These are phyloP conservation scores for Drosophila lini DNA, from an alignment of 1,140 invertebrate genomes.

Conservation along the genomic window DNA sequence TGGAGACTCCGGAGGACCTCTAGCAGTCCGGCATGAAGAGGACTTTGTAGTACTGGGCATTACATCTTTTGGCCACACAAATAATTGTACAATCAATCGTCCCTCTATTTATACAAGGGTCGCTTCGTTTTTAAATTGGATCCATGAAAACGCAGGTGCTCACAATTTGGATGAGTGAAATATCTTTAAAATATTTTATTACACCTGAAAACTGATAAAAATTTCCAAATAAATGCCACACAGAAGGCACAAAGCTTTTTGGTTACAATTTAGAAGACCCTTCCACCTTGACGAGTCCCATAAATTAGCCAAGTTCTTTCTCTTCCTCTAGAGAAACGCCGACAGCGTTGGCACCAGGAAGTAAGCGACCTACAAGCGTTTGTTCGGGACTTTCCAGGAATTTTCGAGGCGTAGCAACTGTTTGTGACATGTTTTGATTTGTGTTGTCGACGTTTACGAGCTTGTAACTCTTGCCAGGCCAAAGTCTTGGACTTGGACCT, in stretches of 20 bases:
- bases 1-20: background rate
- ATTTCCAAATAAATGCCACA: background rate
- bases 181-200: background rate
- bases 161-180: background rate
- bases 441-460: constrained; percentile 80
- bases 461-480: constrained; percentile 50
- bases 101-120: background rate
- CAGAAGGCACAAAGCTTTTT: too few species aligned
- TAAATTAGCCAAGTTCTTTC: constrained; percentile 55
- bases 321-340: constrained; percentile 20
- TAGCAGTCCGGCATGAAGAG: background rate
- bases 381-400: constrained; percentile 62
- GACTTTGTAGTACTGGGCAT: background rate
- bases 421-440: constrained; percentile 83
- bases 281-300: constrained; percentile 37
- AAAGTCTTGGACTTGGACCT: background rate
- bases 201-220: background rate
- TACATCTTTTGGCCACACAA: too few species aligned
- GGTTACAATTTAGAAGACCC: background rate
- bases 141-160: background rate
- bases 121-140: constrained; percentile 19
- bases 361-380: constrained; percentile 59
- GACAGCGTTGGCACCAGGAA: constrained; percentile 67
- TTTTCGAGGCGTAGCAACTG: constrained; percentile 81
- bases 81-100: background rate